Percentiles rank a stretch among this genome's conserved stretches.
phyloP scores from a whole-genome alignment of 2,113 vertebrate genomes.

The Paradoxurus hermaphroditus region DNA sequence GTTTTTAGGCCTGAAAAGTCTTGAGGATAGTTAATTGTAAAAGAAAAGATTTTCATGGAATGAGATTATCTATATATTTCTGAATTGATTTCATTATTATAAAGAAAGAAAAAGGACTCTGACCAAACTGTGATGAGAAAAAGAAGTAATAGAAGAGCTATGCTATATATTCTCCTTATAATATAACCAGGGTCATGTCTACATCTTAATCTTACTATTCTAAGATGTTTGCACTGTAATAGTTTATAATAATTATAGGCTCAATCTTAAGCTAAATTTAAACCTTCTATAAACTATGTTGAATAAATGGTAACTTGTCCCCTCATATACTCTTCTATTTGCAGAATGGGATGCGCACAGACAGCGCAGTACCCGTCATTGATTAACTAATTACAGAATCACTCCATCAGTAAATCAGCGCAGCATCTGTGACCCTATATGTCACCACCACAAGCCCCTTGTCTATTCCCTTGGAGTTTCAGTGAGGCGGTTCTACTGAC shows the following conservation, averaged over 20 bases:
- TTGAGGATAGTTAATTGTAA: neutral
- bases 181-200: neutral
- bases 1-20: neutral
- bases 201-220: neutral
- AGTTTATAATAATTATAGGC: conserved; percentile 43
- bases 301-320: neutral
- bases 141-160: neutral
- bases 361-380: conserved; percentile 79
- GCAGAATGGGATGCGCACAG: conserved; percentile 70
- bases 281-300: conserved; percentile 14
- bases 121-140: neutral
- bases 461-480: conserved; percentile 80
- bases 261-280: conserved; percentile 32
- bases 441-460: conserved; percentile 76
- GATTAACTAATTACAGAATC: conserved; percentile 88
- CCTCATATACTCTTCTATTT: conserved; percentile 56
- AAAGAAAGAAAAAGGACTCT: neutral
- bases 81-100: neutral
- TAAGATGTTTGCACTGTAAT: neutral
- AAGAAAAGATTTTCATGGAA: neutral
- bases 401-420: conserved; percentile 84
- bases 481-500: conserved; percentile 82
- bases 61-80: neutral
- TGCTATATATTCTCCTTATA: neutral
- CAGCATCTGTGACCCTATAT: conserved; percentile 83